Evolutionary conservation across 2,888 invertebrate genomes (phyloP).

Genomic region (Drosophila nr. perissopoda): DNA sequence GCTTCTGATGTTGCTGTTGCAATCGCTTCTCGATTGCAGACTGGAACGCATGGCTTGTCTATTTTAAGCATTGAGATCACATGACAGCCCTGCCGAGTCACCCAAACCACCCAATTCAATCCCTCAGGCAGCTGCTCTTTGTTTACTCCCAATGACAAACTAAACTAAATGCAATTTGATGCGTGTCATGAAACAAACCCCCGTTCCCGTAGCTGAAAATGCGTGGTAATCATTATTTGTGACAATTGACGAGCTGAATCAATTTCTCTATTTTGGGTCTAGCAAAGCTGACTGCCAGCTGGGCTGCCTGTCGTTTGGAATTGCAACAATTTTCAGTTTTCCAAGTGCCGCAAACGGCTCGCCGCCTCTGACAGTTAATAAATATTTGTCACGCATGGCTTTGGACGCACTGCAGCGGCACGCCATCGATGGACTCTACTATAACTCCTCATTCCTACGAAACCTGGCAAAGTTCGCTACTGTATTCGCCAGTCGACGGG

Average conservation of each 20-base stretch:
- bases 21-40: slow-evolving; percentile 25
- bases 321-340: slow-evolving; percentile 45
- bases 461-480: slow-evolving; percentile 53
- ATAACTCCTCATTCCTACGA: slow-evolving; percentile 8
- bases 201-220: slow-evolving; percentile 48
- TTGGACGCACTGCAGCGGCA: slow-evolving; percentile 65
- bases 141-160: slow-evolving; percentile 58
- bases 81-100: slow-evolving; percentile 49
- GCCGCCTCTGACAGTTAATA: slow-evolving; percentile 65
- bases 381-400: slow-evolving; percentile 70
- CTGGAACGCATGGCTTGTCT: slow-evolving; percentile 25
- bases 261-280: slow-evolving; percentile 46
- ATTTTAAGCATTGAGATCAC: slow-evolving; percentile 69
- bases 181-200: slow-evolving; percentile 65
- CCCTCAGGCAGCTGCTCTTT: slow-evolving; percentile 26
- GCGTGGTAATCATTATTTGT: slow-evolving; percentile 78
- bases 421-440: slow-evolving; percentile 7
- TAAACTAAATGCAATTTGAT: slow-evolving; percentile 78
- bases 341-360: slow-evolving; percentile 49
- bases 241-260: slow-evolving; percentile 72
- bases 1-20: slow-evolving; percentile 32
- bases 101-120: not conserved
- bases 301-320: slow-evolving; percentile 27
- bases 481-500: slow-evolving; percentile 16
- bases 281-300: slow-evolving; percentile 1